Base-by-base conservation (phyloP, 30 jellyfish, hydroid and myxozoan species). In the Calvadosia cruxmelitensis region DNA sequence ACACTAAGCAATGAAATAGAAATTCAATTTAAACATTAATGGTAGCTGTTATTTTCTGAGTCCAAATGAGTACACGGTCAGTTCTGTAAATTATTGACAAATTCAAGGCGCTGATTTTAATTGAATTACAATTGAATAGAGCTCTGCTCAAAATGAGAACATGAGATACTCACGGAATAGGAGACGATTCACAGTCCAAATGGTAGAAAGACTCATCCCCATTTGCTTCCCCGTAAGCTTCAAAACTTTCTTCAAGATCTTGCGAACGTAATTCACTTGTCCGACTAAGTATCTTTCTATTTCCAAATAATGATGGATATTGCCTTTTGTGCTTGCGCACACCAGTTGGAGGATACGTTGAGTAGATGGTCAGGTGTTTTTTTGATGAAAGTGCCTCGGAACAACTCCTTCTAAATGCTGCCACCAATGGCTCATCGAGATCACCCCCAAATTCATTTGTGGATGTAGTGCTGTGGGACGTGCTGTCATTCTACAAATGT, bases 341-440 rank as follows among this genome's bases (percentile, higher is more conserved):
- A 48, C 97, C 95, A 66, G 75, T 72, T 10, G 95, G 82, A 26
- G 97, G 97, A 76, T 80, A 88, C 1, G 97, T 88, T 1, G 97
- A 88, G 52, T 88, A 88, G 1, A 88, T 88, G 3, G 82, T 64
- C 15, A 83, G 33, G 13, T 61, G 35, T 52, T 71, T 85, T 66
- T 72, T 76, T 27, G 74, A 25, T 3, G 68, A 81, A 33, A 24
- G 36, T 16, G 29, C 72, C 2, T 27, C 42, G 36, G 51, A 70
- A 42, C 57, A 42, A 42, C 57, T 42, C 20, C 20, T n/a, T 26
- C 68, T 82, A n/a, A 29, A 77, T 12, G 93, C 53, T 27, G 90
- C 73, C 28, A 67, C 72, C 35, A 68, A 2, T 32, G 65, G 36
- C 1, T 88, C 97, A 34, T 88, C 97, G 35, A 81, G 66, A 49